These are phyloP conservation scores for Trachelus tabidus DNA, from an alignment of 2,888 invertebrate genomes.

Conservation along the genomic window DNA sequence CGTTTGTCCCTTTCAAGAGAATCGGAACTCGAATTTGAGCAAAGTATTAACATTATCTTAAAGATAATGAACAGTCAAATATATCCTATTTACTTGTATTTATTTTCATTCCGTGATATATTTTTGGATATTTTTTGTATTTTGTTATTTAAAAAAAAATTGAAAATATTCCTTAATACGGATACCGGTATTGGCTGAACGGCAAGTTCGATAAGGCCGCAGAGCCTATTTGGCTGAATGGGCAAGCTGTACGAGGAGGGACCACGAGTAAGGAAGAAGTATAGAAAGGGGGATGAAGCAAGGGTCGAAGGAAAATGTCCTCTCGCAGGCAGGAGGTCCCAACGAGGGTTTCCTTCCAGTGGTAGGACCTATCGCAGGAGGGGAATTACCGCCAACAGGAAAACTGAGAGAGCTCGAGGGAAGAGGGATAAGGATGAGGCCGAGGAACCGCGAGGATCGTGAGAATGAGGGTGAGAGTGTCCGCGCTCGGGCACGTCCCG, in stretches of 20 bases:
- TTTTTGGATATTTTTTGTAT: neutral
- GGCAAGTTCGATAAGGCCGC: neutral
- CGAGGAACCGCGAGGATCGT: constrained; percentile 2
- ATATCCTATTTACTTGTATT: neutral
- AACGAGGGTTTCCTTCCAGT: neutral
- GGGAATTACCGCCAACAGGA: neutral
- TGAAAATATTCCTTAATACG: neutral
- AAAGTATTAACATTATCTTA: neutral
- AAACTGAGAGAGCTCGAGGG: neutral
- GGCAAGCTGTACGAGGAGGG: neutral
- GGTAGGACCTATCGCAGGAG: neutral
- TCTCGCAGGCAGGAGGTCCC: neutral
- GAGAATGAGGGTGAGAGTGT: constrained; percentile 10
- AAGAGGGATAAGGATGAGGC: neutral
- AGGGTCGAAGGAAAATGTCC: neutral
- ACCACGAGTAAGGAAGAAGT: neutral
- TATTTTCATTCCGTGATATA: neutral
- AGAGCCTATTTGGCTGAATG: neutral
- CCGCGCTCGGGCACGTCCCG: constrained; percentile 28
- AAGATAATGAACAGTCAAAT: neutral
- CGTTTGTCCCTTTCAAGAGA: neutral
- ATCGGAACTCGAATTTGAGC: neutral
- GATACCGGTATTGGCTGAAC: neutral
- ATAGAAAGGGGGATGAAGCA: neutral
- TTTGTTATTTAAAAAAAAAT: neutral